Evolutionary conservation across 1,140 invertebrate genomes (phyloP), one percentile per base, ranked within the genome.

Genomic region (Holcopasites calliopsidis): DNA sequence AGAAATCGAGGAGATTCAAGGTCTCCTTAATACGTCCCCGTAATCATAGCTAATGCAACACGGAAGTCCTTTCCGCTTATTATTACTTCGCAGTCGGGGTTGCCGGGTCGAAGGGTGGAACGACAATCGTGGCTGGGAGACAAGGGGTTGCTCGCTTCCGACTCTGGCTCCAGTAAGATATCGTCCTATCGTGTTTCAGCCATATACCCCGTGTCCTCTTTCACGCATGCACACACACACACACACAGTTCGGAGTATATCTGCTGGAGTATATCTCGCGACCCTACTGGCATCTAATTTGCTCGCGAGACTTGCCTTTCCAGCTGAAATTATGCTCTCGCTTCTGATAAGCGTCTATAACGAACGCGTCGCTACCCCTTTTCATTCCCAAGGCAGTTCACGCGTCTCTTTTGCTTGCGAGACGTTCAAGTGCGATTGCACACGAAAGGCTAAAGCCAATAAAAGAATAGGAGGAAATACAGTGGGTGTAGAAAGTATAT

Each of bases 281-380:
- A 31, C 4, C 23, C 13, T 47, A 33, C 23, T 33, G 70, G 64
- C 58, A 52, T 50, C 23, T 52, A 72, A 72, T 72, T 72, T 64
- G 26, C 35, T 47, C 35, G 47, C 23, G 70, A 52, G 42, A 72
- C 58, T 72, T 50, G 58, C 47, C 33, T 64, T 64, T 72, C 64
- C 70, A 42, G 60, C 47, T 54, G 35, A 52, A 72, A 72, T 72
- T 72, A 72, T 42, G 23, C 47, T 40, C 26, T 31, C 47, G n/a
- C 49, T 52, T 52, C 26, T 64, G 35, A 64, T 64, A 72, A 62
- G 23, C 23, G 47, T 57, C 23, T n/a, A 38, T 40, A 72, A 58
- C 21, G 40, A 47, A 28, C 68, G 26, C 10, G 18, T 8, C 28
- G 16, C 3, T 18, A 8, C 31, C 7, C 6, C 23, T 8, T 2